Evolutionary conservation across 2,113 vertebrate genomes (phyloP), one percentile per base, ranked within the genome.

Genomic region (Cyanoramphus novaezelandiae): DNA sequence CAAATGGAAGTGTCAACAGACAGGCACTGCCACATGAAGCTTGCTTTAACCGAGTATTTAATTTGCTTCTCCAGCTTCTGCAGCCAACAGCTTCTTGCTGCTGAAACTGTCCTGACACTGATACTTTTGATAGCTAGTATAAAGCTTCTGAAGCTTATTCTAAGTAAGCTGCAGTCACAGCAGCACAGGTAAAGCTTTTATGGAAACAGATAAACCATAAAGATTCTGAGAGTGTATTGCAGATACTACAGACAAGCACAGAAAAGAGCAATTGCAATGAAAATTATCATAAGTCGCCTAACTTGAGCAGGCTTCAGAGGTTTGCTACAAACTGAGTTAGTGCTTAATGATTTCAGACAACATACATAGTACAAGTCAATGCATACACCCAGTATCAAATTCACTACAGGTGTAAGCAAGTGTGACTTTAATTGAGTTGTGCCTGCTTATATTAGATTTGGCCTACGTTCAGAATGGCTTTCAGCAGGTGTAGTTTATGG

Each of bases 271-370:
- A 82, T 82, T 82, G 35, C 11, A 90, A 41, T 70, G 27, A 52
- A 96, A 89, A 94, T 87, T 62, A 82, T 62, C 84, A 64, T 65
- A 90, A 87, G 90, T 91, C n/a, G 69, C 20, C 70, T 87, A 68
- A 74, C 53, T 67, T 88, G 69, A 92, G 90, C 19, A 91, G 78
- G 44, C 29, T 91, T 92, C 77, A 78, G 59, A 88, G 39, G 23
- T 78, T 95, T 94, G 41, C 60, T 43, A 29, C 16, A 39, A 65
- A 37, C 47, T 52, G 67, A 27, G 37, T 35, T 79, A 69, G 43
- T 64, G 27, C 49, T 91, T 82, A 78, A 89, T 87, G 52, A 60
- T 83, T 82, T 91, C 78, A 92, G 78, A 72, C 52, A 94, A 85
- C 21, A 60, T 60, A 82, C 55, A 87, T 81, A 91, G 44, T 60